Conservation (phyloP, 92 coral and sea anemone species). For the Virgularia gustaviana region DNA sequence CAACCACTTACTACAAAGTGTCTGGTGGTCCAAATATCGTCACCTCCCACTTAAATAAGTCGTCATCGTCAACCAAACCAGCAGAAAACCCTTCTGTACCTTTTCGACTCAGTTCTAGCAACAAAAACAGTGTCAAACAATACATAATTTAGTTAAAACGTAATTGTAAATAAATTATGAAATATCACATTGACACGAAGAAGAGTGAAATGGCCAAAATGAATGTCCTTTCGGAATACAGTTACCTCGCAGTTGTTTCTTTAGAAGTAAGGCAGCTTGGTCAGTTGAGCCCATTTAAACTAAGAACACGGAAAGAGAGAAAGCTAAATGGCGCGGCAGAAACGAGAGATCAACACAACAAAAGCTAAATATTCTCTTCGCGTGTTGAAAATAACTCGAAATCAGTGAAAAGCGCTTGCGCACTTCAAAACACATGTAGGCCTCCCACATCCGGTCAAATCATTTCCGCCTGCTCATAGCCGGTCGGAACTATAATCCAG, state of each 20-base stretch:
- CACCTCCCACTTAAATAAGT: conserved; percentile 90
- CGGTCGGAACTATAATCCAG: too few species aligned
- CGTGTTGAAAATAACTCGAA: too few species aligned
- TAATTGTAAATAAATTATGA: conserved; percentile 9
- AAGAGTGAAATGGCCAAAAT: conserved; percentile 13
- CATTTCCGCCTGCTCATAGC: not conserved
- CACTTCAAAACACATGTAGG: conserved; percentile 29
- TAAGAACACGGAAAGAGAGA: not conserved
- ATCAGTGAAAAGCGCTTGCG: conserved; percentile 40
- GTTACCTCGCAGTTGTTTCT: conserved; percentile 79
- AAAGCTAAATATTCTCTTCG: not conserved
- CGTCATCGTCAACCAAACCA: conserved; percentile 92
- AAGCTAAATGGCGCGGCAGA: not conserved
- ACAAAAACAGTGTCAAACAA: conserved; percentile 15
- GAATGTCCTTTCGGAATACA: not conserved
- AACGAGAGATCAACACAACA: not conserved
- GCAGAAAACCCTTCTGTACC: conserved; percentile 95
- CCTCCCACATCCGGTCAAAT: not conserved
- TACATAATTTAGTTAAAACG: not conserved
- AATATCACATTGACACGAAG: conserved; percentile 58
- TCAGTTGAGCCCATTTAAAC: conserved; percentile 71
- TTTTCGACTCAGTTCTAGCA: conserved; percentile 66
- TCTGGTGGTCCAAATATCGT: conserved; percentile 88
- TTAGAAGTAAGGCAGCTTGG: conserved; percentile 89
- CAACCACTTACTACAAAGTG: conserved; percentile 91